Conservation (phyloP, 2,888 invertebrate species). For the Eremobia ochroleuca region DNA sequence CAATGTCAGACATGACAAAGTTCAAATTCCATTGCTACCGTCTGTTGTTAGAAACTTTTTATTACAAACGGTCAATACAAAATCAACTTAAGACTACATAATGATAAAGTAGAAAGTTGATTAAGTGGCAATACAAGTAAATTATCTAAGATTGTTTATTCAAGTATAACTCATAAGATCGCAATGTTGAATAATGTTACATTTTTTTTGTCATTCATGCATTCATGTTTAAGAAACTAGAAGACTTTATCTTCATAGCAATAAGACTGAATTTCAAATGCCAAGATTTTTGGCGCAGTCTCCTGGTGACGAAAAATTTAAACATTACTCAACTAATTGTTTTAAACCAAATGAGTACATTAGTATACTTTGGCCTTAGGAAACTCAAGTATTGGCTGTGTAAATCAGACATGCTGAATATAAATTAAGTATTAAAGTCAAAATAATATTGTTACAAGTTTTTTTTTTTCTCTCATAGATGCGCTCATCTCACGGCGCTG, state of each 20-base stretch:
- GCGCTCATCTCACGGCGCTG: too few relatives aligned
- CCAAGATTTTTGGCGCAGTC: background rate
- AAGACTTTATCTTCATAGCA: background rate
- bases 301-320: background rate
- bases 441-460: conserved; percentile 14
- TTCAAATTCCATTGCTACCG: background rate
- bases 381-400: conserved; percentile 20
- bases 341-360: conserved; percentile 38
- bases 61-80: background rate
- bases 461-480: background rate
- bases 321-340: conserved; percentile 35
- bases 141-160: conserved; percentile 6
- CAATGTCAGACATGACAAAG: background rate
- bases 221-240: background rate
- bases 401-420: background rate
- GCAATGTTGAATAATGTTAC: conserved; percentile 32
- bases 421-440: conserved; percentile 25
- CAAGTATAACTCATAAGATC: conserved; percentile 26
- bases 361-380: conserved; percentile 40
- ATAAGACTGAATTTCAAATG: background rate
- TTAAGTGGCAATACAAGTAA: background rate
- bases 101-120: background rate
- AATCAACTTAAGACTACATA: background rate
- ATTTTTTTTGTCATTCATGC: background rate
- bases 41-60: background rate